A percentile compares a stretch with the other conserved stretches of the same genome.
These are phyloP conservation scores for Tragelaphus buxtoni DNA, from an alignment of 2,113 vertebrate genomes.

Conservation along the genomic window DNA sequence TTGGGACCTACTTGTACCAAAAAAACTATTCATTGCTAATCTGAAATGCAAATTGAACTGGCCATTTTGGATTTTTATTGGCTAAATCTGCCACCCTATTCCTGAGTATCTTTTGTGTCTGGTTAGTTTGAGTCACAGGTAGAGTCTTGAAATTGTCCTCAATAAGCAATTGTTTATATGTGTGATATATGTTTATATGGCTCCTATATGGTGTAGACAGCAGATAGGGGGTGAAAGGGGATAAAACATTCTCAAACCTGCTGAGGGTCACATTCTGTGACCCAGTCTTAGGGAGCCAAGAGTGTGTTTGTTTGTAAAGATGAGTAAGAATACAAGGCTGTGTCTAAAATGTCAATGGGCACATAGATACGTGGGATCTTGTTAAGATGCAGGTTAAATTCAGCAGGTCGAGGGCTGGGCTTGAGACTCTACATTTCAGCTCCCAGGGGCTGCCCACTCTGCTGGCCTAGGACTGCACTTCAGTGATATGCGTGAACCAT, in stretches of 20 bases:
- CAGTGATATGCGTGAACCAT: fast-evolving
- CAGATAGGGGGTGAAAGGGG: background rate
- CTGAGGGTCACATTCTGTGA: background rate
- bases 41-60: background rate
- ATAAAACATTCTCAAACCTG: background rate
- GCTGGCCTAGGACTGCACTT: background rate
- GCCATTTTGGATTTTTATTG: background rate
- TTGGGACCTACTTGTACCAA: background rate
- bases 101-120: background rate
- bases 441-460: background rate
- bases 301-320: background rate
- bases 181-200: background rate
- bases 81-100: background rate
- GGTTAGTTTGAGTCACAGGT: background rate
- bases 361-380: background rate
- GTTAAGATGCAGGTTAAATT: background rate
- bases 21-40: background rate
- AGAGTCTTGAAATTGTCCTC: background rate
- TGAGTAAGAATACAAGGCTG: background rate
- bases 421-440: background rate
- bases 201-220: background rate
- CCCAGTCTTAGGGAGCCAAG: background rate
- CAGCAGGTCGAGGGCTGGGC: background rate
- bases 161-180: background rate
- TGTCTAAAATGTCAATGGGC: background rate